These are phyloP conservation scores for Acleris holmiana DNA, from an alignment of 2,888 invertebrate genomes.

Conservation along the genomic window DNA sequence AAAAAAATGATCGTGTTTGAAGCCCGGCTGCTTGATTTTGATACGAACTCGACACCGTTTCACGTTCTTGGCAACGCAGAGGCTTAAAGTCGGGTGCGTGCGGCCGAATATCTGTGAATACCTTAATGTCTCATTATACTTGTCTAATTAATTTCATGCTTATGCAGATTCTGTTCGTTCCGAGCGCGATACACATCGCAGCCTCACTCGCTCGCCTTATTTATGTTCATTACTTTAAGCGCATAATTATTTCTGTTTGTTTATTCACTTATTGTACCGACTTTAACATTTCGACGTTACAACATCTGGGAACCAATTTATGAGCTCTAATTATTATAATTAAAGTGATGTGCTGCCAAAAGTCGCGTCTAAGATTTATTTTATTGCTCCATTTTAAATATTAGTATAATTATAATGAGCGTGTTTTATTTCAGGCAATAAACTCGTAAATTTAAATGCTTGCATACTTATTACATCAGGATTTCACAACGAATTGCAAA, in stretches of 20 bases:
- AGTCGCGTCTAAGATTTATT: conserved; percentile 26
- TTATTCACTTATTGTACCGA: conserved; percentile 27
- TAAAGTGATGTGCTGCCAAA: conserved; percentile 7
- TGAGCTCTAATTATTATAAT: conserved; percentile 23
- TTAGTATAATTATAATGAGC: conserved; percentile 23
- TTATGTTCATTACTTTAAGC: conserved; percentile 32
- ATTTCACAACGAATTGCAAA: conserved; percentile 3
- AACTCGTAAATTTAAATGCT: conserved; percentile 25
- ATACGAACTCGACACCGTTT: no score
- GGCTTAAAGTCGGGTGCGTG: conserved; percentile 16
- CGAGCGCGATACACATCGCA: conserved; percentile 30
- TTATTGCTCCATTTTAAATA: conserved; percentile 26
- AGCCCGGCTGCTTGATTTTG: no score
- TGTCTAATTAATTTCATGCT: conserved; percentile 37
- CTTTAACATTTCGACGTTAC: conserved; percentile 21
- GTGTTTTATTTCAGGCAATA: conserved; percentile 27
- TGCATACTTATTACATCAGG: conserved; percentile 10
- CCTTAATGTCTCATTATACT: conserved; percentile 36
- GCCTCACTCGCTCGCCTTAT: conserved; percentile 22
- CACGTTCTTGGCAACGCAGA: background rate
- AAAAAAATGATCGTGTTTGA: no score
- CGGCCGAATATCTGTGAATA: conserved; percentile 6
- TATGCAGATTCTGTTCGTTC: conserved; percentile 33
- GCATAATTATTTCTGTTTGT: conserved; percentile 35
- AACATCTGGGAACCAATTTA: conserved; percentile 19